Conservation (phyloP, 2,888 invertebrate genomes). For the Cheiracanthium punctorium region DNA sequence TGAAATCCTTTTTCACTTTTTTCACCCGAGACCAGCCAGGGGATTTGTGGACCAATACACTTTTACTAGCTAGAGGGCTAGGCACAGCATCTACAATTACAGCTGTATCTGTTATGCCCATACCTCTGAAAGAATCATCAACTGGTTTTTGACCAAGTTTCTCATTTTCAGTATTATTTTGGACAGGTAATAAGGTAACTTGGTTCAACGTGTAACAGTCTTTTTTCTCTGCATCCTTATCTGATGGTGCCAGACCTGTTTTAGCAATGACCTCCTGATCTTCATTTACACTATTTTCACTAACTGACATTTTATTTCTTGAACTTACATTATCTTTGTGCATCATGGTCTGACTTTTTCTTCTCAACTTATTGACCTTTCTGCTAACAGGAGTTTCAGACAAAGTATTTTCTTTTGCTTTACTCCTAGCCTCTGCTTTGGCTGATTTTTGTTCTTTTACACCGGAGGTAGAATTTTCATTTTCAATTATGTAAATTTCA, state of each 20-base stretch:
- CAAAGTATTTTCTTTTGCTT: neutral
- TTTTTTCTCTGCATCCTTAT: neutral
- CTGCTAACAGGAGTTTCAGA: neutral
- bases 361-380: neutral
- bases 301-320: neutral
- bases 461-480: neutral
- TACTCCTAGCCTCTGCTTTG: neutral
- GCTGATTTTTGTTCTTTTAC: neutral
- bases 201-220: slow-evolving; percentile 32
- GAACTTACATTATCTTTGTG: too few relatives aligned
- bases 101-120: slow-evolving; percentile 40
- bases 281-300: neutral
- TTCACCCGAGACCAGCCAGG: slow-evolving; percentile 59
- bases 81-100: slow-evolving; percentile 40
- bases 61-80: slow-evolving; percentile 31
- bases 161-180: neutral
- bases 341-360: neutral
- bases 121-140: neutral
- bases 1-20: slow-evolving; percentile 51
- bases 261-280: too few relatives aligned
- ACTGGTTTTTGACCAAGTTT: neutral
- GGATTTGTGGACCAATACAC: slow-evolving; percentile 23
- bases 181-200: neutral
- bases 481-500: neutral
- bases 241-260: too few relatives aligned